Conservation (phyloP, 2,797 vertebrate species). For the Nasua narica region DNA sequence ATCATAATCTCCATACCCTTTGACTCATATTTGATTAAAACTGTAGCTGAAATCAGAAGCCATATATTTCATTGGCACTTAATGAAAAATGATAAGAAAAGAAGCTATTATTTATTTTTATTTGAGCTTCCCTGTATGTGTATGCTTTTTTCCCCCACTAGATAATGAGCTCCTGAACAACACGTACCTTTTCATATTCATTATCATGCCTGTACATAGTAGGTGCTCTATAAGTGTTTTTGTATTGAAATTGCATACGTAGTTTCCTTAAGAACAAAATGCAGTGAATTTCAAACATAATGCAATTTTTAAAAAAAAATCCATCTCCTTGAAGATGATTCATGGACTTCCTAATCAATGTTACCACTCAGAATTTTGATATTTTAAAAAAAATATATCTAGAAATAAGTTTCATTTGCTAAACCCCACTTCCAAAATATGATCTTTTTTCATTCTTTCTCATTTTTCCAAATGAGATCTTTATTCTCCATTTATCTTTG, state of each 20-base stretch:
- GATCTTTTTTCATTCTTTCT: neutral
- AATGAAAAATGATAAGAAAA: neutral
- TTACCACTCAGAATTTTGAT: neutral
- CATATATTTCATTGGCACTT: neutral
- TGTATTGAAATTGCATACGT: neutral
- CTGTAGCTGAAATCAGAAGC: neutral
- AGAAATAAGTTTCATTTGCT: neutral
- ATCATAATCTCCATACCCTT: neutral
- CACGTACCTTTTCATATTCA: neutral
- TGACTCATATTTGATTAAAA: conserved; percentile 32
- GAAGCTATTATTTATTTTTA: neutral
- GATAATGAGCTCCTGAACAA: neutral
- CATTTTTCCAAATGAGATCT: neutral
- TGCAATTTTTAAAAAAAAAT: neutral
- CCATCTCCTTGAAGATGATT: neutral
- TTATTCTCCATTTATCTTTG: neutral
- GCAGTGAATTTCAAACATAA: neutral
- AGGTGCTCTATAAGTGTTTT: neutral
- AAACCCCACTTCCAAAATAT: neutral
- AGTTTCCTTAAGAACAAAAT: neutral
- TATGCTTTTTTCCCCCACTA: neutral
- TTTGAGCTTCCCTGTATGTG: neutral
- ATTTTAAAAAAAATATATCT: neutral
- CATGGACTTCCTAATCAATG: neutral
- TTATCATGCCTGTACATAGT: neutral